These are phyloP conservation scores for Ditylenchus weischeri DNA, from an alignment of 2,888 invertebrate species.

Conservation along the genomic window DNA sequence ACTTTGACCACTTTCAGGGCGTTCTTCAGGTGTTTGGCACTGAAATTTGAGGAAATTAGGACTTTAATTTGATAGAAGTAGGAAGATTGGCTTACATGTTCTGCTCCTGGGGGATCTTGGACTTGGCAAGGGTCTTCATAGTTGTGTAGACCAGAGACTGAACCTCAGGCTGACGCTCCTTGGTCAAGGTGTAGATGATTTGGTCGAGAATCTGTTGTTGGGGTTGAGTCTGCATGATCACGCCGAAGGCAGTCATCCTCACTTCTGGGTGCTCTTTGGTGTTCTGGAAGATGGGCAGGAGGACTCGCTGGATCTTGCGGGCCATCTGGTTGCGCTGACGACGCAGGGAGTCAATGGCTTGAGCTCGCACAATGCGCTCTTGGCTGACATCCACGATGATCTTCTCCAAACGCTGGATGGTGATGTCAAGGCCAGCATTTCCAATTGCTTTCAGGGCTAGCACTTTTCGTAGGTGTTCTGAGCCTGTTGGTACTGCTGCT, in stretches of 20 bases:
- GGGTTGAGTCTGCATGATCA: slow-evolving; percentile 35
- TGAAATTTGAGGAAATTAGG: background rate
- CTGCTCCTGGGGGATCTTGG: slow-evolving; percentile 13
- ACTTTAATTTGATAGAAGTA: background rate
- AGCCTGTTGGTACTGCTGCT: background rate
- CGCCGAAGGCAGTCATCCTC: slow-evolving; percentile 26
- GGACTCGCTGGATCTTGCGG: too few relatives aligned
- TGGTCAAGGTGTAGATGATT: too few relatives aligned
- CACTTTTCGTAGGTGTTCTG: slow-evolving; percentile 6
- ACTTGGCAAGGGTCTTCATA: slow-evolving; percentile 32
- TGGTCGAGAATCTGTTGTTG: too few relatives aligned
- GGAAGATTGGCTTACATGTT: background rate
- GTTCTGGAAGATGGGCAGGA: too few relatives aligned
- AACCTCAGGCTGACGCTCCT: too few relatives aligned
- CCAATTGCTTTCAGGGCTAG: too few relatives aligned
- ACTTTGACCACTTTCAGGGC: slow-evolving; percentile 25
- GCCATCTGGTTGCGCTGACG: slow-evolving; percentile 34
- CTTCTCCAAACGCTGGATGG: slow-evolving; percentile 47
- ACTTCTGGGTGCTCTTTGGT: too few relatives aligned
- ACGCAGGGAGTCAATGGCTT: slow-evolving; percentile 40
- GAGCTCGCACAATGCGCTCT: slow-evolving; percentile 39
- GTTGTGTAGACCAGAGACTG: slow-evolving; percentile 29
- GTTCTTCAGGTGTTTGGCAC: background rate
- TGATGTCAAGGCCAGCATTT: slow-evolving; percentile 35
- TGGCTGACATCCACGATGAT: slow-evolving; percentile 44